Percentiles rank a stretch among this genome's conserved stretches.
Evolutionary conservation across 2,888 invertebrate genomes (phyloP).

Genomic region (Dryobotodes eremita): DNA sequence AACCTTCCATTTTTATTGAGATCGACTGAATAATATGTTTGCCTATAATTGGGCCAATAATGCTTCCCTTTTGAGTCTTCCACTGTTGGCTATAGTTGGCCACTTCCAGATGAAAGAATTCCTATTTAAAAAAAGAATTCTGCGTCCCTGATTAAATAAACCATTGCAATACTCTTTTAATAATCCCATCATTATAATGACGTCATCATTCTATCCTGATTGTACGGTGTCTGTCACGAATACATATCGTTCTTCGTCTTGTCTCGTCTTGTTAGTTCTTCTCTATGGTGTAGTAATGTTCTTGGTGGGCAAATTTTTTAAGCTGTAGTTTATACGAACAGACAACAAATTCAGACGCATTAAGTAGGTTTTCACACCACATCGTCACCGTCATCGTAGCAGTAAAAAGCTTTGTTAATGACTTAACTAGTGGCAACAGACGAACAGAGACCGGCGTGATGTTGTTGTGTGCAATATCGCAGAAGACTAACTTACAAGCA

Average conservation of each 20-base stretch:
- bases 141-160: slow-evolving; percentile 9
- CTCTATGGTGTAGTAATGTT: slow-evolving; percentile 74
- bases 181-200: slow-evolving; percentile 9
- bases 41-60: slow-evolving; percentile 10
- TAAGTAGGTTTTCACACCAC: slow-evolving; percentile 63
- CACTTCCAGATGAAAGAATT: slow-evolving; percentile 27
- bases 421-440: slow-evolving; percentile 68
- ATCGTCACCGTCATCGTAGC: slow-evolving; percentile 61
- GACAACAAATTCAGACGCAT: slow-evolving; percentile 36
- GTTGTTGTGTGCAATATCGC: slow-evolving; percentile 55
- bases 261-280: slow-evolving; percentile 79
- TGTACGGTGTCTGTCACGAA: slow-evolving; percentile 79
- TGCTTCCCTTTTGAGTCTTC: slow-evolving; percentile 53
- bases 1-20: slow-evolving; percentile 25
- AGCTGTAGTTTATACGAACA: slow-evolving; percentile 65
- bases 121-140: slow-evolving; percentile 17
- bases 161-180: background rate
- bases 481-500: slow-evolving; percentile 10
- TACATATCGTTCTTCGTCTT: slow-evolving; percentile 87
- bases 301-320: slow-evolving; percentile 73
- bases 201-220: slow-evolving; percentile 65
- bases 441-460: slow-evolving; percentile 70
- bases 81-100: slow-evolving; percentile 36
- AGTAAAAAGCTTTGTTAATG: slow-evolving; percentile 68
- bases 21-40: slow-evolving; percentile 26